Evolutionary conservation across 2,113 vertebrate species (phyloP).

Genomic region (Strigops habroptila): DNA sequence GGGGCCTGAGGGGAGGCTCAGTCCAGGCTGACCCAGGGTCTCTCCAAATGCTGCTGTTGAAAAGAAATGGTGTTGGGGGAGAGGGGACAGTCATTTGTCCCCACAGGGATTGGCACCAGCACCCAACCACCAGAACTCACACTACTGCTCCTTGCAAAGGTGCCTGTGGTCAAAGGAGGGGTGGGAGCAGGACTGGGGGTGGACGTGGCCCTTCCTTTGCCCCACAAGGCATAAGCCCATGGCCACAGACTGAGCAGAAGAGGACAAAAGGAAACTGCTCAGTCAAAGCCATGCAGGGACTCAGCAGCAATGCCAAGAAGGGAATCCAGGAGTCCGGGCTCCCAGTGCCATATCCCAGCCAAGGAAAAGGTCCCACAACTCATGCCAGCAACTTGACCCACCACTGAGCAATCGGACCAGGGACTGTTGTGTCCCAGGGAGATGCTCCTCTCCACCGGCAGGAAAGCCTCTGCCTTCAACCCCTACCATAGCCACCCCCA

Average conservation of each 20-base stretch:
- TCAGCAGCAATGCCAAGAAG: neutral
- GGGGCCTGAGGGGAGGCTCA: neutral
- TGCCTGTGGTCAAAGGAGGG: neutral
- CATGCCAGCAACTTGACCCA: neutral
- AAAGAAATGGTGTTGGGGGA: neutral
- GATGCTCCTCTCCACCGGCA: neutral
- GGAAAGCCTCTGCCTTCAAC: neutral
- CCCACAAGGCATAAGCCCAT: neutral
- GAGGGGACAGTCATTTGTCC: accelerated
- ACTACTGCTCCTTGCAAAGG: neutral
- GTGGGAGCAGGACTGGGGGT: neutral
- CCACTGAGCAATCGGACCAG: neutral
- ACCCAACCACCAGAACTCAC: neutral
- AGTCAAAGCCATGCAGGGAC: neutral
- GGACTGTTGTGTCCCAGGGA: accelerated
- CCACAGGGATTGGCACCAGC: neutral
- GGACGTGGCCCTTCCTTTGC: neutral
- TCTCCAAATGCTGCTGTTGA: neutral
- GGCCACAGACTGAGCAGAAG: neutral
- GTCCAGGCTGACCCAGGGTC: neutral
- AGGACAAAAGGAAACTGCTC: neutral
- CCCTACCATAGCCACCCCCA: neutral
- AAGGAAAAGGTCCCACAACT: neutral
- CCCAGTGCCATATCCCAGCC: neutral
- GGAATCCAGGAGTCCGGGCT: neutral